Evolutionary conservation across 2,797 vertebrate genomes (phyloP).

Genomic region (Hybognathus amarus): DNA sequence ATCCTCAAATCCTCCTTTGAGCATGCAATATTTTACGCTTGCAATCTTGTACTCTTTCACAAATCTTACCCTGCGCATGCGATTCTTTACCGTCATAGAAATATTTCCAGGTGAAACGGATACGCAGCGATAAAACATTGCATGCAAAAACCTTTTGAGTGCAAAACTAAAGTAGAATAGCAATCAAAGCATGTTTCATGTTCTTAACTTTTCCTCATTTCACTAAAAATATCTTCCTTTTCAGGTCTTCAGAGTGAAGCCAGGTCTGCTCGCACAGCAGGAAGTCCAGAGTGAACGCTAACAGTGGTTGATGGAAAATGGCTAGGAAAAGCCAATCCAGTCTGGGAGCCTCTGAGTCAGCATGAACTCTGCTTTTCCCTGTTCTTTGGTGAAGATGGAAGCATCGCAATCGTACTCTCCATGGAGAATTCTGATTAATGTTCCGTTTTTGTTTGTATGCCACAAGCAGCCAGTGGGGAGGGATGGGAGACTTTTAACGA

Average conservation of each 20-base stretch:
- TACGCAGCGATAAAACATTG: neutral
- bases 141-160: neutral
- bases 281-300: neutral
- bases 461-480: constrained; percentile 4
- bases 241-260: neutral
- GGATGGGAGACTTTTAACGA: constrained; percentile 3
- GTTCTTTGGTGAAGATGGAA: neutral
- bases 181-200: neutral
- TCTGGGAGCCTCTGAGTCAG: neutral
- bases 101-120: neutral
- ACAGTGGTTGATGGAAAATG: constrained; percentile 18
- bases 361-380: constrained; percentile 5
- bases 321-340: constrained; percentile 14
- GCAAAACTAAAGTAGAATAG: neutral
- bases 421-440: constrained; percentile 17
- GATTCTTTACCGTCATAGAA: too few relatives aligned
- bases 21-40: too few relatives aligned
- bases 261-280: neutral
- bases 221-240: neutral
- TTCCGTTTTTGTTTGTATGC: constrained; percentile 14
- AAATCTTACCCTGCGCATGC: too few relatives aligned
- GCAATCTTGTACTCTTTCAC: too few relatives aligned
- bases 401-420: neutral
- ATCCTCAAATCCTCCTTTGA: too few relatives aligned
- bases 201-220: neutral